Base-by-base conservation (phyloP, 1,140 invertebrate species). In the Micrasema minimum region DNA sequence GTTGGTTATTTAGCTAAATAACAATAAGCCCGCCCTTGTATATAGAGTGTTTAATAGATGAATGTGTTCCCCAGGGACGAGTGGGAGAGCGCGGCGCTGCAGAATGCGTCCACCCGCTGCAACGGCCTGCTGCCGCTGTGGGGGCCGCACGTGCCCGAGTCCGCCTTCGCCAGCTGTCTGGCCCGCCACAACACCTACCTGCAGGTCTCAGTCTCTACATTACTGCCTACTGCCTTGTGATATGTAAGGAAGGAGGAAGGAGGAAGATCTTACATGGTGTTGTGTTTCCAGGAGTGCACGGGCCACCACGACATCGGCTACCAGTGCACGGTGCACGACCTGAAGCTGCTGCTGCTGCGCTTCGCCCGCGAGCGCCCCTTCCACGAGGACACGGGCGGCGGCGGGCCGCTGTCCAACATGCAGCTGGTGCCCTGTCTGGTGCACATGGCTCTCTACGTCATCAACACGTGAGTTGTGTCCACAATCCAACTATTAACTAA, bases 31-130 rank as follows among this genome's bases (percentile, higher is more conserved):
- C n/a, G n/a, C n/a, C n/a, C n/a, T n/a, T n/a, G n/a, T n/a, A n/a
- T 48, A 18, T 18, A 5, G 14, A 5, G 9, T 55, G n/a, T 23
- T 59, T 16, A 59, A 35, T 31, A 12, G 14, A 59, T 18, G 22
- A 14, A 35, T 65, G 4, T 48, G 22, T 41, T 61, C 20, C 2
- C 22, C 12, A 86, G 97, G 66, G 96, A 99, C 78, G 97, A 99
- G 83, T 99, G 97, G 97, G 97, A 99, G 80, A 96, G 94, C 69
- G 97, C 97, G 0, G 95, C 96, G 2, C 84, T 99, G 45, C 97
- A 99, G 82, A 99, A 99, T 84, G 96, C 96, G 0, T 99, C 98
- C 77, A 99, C 97, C 0, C 92, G 94, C 70, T 99, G 97, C 80
- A 99, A 99, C 82, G 96, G 97, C 0, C 82, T 99, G 61, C 83